Evolutionary conservation across 2,113 vertebrate species (phyloP).

Genomic region (Empidonax traillii): DNA sequence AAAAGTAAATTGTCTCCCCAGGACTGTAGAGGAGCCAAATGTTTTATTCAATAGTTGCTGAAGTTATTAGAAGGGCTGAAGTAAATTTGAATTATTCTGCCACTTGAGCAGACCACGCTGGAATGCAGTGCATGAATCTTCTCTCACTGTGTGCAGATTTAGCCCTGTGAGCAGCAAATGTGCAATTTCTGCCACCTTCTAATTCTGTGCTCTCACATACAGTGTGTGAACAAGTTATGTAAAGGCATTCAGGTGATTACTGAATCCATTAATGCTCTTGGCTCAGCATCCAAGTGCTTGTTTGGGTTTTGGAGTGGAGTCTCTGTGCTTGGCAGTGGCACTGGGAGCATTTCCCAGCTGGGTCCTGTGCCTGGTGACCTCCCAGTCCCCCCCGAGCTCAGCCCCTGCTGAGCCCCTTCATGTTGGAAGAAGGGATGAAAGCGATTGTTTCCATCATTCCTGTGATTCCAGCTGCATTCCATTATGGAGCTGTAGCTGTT

Average conservation of each 20-base stretch:
- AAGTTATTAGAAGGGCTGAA: not conserved
- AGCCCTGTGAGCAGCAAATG: not conserved
- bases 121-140: not conserved
- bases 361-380: not conserved
- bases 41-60: not conserved
- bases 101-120: not conserved
- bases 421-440: not conserved
- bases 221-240: not conserved
- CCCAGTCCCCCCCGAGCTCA: not conserved
- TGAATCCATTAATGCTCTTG: not conserved
- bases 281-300: not conserved
- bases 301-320: not conserved
- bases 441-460: not conserved
- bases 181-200: not conserved
- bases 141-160: not conserved
- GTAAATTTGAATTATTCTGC: constrained; percentile 3
- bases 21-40: not conserved
- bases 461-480: not conserved
- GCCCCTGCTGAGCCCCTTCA: not conserved
- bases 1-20: not conserved
- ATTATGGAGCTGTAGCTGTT: not conserved
- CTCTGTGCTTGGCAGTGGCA: not conserved
- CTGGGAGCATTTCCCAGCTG: not conserved
- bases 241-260: not conserved
- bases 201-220: fast-evolving